A percentile compares a stretch with the other conserved stretches of the same genome.
These are phyloP conservation scores for Calephelis perditalis DNA, from an alignment of 2,888 invertebrate species.

Conservation along the genomic window DNA sequence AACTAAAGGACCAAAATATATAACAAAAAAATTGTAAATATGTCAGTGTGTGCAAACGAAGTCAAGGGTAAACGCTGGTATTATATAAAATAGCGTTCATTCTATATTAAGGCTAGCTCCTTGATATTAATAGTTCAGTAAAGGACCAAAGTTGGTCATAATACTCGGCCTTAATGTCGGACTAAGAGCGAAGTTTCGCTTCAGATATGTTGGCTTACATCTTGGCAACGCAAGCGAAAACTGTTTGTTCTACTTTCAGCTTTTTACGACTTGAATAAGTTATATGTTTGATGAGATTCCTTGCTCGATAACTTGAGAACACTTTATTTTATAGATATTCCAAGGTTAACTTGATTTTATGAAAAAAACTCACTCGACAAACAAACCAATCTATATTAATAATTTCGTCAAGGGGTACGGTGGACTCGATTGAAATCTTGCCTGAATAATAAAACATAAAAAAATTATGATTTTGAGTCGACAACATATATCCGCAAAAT, in stretches of 20 bases:
- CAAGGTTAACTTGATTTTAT: neutral
- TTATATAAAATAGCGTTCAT: neutral
- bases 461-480: too few species aligned
- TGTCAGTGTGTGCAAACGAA: too few species aligned
- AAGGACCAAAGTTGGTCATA: neutral
- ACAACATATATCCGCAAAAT: too few species aligned
- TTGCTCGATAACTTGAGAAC: neutral
- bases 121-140: neutral
- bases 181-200: conserved; percentile 21
- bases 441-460: too few species aligned
- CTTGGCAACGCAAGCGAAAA: conserved; percentile 9
- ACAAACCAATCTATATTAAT: too few species aligned
- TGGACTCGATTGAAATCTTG: too few species aligned
- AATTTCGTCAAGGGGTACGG: too few species aligned
- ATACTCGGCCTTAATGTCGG: neutral
- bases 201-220: conserved; percentile 23
- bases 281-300: conserved; percentile 2
- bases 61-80: too few species aligned
- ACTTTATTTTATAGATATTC: neutral
- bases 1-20: too few species aligned
- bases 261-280: conserved; percentile 14
- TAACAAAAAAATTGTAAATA: too few species aligned
- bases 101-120: neutral
- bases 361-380: too few species aligned
- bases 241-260: conserved; percentile 10